Percentiles rank a stretch among this genome's conserved stretches.
phyloP scores from a whole-genome alignment of 2,888 invertebrate genomes.

The Ecliptopera silaceata region DNA sequence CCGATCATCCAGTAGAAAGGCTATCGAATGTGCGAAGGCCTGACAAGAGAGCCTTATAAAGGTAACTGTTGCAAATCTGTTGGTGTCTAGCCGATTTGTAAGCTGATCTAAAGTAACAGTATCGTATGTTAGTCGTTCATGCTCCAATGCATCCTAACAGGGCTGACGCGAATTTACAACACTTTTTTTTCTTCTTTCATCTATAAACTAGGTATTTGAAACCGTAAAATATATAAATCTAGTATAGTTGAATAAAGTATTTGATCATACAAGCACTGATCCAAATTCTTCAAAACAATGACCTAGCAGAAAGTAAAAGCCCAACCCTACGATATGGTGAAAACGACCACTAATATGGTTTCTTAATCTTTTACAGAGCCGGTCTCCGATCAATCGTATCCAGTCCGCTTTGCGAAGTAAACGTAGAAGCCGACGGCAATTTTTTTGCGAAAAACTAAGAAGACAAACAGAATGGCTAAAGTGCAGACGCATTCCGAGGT shows the following conservation, averaged over 20 bases:
- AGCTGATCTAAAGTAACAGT: constrained; percentile 50
- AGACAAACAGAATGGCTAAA: constrained; percentile 60
- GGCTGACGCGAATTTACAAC: constrained; percentile 41
- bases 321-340: constrained; percentile 40
- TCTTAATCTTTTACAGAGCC: constrained; percentile 65
- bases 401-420: constrained; percentile 46
- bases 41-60: constrained; percentile 38
- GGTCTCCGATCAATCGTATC: constrained; percentile 52
- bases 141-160: constrained; percentile 47
- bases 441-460: constrained; percentile 20
- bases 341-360: constrained; percentile 61
- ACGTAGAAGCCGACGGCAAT: constrained; percentile 32
- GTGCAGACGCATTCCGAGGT: constrained; percentile 66
- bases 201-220: too few species aligned
- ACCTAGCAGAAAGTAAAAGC: constrained; percentile 30
- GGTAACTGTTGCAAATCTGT: constrained; percentile 41
- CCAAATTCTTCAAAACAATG: neutral
- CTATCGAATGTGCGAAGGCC: constrained; percentile 9
- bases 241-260: too few species aligned
- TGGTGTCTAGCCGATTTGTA: constrained; percentile 45
- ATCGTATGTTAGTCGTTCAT: constrained; percentile 56
- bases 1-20: constrained; percentile 20
- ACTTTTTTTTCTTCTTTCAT: constrained; percentile 17
- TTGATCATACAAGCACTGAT: too few species aligned
- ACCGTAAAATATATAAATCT: too few species aligned